Base-by-base conservation (phyloP, 2,113 vertebrate genomes). In the Lepisosteus osseus region DNA sequence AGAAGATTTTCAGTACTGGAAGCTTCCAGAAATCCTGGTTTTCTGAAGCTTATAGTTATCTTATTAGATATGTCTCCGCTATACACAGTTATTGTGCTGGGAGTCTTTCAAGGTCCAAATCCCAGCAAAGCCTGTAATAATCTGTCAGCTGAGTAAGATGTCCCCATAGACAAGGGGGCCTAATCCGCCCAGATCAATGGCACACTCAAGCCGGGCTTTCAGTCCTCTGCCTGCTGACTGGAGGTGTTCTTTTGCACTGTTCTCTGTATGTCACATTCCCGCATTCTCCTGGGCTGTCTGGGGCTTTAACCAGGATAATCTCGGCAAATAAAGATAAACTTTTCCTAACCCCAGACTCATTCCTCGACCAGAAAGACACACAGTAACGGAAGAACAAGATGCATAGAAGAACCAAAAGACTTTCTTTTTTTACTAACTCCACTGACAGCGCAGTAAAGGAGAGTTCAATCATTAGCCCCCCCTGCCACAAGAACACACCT, bases 181-280 rank as follows among this genome's bases (percentile, higher is more conserved):
- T 91, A 91, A 92, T 91, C 90, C 89, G 84, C 83, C 80, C 64
- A 83, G 90, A 90, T 91, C 91, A 88, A 91, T 90, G 85, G 81
- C 74, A 74, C 79, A 76, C 83, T 84, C 75, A 69, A 74, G 73
- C 77, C 67, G 71, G 72, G 78, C 79, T 75, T 15, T 54, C 61
- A 47, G 71, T 69, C 69, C 76, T 71, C 69, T 62, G 67, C 65
- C 59, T 64, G 65, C 47, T 63, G 56, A 59, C n/a, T 14, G 56
- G 56, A 4, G n/a, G 56, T 14, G 56, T 59, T 61, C 68, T 70
- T 61, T 54, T 41, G 1, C 13, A 3, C 15, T 57, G 41, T 66
- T 72, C 67, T 70, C 51, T 72, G 68, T 59, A 64, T 71, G 66
- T 81, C 82, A 71, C 68, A 72, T 74, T 76, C 72, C 72, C 66